Conservation (phyloP, 2,113 vertebrate genomes). For the Archocentrus centrarchus region DNA sequence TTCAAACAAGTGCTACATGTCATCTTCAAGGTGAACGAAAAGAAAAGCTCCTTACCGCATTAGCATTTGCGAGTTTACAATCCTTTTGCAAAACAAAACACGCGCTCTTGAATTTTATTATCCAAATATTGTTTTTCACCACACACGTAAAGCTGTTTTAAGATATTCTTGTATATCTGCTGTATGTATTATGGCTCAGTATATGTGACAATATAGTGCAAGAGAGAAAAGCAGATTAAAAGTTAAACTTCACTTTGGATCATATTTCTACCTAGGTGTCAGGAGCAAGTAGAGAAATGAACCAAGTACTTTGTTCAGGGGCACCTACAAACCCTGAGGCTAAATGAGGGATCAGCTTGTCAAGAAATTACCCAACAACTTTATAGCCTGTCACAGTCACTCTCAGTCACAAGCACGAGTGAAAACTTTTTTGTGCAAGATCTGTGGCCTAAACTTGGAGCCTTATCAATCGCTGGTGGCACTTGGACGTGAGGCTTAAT, state of each 20-base stretch:
- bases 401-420: background rate
- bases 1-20: conserved; percentile 41
- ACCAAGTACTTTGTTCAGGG: background rate
- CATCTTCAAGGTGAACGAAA: conserved; percentile 54
- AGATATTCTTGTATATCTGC: conserved; percentile 27
- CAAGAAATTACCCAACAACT: conserved; percentile 28
- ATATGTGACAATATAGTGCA: background rate
- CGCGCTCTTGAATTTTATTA: conserved; percentile 22
- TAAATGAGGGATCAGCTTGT: conserved; percentile 37
- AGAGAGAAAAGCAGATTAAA: conserved; percentile 49
- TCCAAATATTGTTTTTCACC: conserved; percentile 14
- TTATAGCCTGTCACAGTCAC: conserved; percentile 18
- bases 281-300: conserved; percentile 11
- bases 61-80: conserved; percentile 32
- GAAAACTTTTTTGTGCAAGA: background rate
- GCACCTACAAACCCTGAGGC: conserved; percentile 32
- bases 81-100: conserved; percentile 39
- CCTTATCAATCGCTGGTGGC: background rate
- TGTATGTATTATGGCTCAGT: background rate
- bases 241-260: conserved; percentile 40
- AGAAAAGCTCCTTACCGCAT: conserved; percentile 23
- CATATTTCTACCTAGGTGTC: conserved; percentile 6
- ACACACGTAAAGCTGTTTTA: conserved; percentile 1
- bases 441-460: background rate
- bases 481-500: background rate